A percentile compares a stretch with the other conserved stretches of the same genome.
These are phyloP conservation scores for Idaea biselata DNA, from an alignment of 2,888 invertebrate genomes.

Conservation along the genomic window DNA sequence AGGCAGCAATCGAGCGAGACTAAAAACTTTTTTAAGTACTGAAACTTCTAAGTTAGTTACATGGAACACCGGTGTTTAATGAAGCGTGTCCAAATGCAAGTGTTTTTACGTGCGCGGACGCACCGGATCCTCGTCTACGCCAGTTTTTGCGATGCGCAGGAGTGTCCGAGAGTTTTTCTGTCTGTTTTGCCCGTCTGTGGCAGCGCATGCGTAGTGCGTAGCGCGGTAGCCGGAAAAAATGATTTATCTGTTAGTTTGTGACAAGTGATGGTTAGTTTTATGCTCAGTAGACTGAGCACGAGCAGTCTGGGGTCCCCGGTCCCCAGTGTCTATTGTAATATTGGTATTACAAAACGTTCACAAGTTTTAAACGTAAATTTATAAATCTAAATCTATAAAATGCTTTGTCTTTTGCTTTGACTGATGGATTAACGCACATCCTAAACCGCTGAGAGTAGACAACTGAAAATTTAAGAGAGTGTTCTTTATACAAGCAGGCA, in stretches of 20 bases:
- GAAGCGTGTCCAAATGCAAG: constrained; percentile 52
- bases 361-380: too few relatives aligned
- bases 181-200: constrained; percentile 56
- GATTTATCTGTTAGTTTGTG: constrained; percentile 16
- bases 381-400: too few relatives aligned
- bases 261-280: constrained; percentile 9
- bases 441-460: too few relatives aligned
- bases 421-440: too few relatives aligned
- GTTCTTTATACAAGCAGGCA: too few relatives aligned
- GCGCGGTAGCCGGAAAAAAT: constrained; percentile 49
- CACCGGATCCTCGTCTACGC: constrained; percentile 66
- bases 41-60: neutral
- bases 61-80: constrained; percentile 3
- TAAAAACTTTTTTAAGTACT: too few relatives aligned
- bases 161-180: constrained; percentile 57
- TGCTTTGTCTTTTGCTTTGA: too few relatives aligned
- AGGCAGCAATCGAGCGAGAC: too few relatives aligned
- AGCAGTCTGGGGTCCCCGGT: neutral
- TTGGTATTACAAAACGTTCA: too few relatives aligned
- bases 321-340: neutral
- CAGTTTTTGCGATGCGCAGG: constrained; percentile 58
- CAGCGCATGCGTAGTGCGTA: constrained; percentile 42
- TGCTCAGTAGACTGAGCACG: neutral
- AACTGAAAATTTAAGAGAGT: too few relatives aligned
- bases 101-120: constrained; percentile 47